Evolutionary conservation across 1,140 invertebrate genomes (phyloP), one percentile per base, ranked within the genome.

Genomic region (Zaprionus africanus): DNA sequence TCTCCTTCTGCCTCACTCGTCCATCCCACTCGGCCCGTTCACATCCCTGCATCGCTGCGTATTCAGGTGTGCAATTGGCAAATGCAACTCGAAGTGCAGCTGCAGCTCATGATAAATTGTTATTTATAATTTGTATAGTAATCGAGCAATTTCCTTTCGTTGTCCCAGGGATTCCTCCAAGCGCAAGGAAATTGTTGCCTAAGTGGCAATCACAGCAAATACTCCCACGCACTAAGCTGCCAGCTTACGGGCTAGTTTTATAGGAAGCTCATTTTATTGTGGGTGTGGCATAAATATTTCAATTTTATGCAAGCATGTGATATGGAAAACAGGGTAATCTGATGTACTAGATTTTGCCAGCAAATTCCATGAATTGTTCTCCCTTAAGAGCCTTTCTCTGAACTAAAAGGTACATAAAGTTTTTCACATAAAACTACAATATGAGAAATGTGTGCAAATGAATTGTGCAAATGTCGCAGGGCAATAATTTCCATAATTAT

Each of bases 101-200:
- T 74, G 65, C 43, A 70, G 34, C 62, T 78, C 84, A 76, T 84
- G 81, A 87, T 87, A 87, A 88, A 87, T 87, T 71, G 84, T 88
- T 88, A 87, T 84, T 88, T 87, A 87, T 87, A 88, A 87, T 88
- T 87, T 87, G 70, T 84, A 81, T 84, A 81, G 78, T 84, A 84
- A 84, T 69, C 78, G 84, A 66, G 67, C 24, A 65, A 78, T 66
- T 73, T 59, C 43, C 51, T 72, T 65, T 49, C 31, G 17, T 58
- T 66, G 38, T 31, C 53, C 26, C 53, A 58, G 22, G 36, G 24
- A 63, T 56, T 81, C 58, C 66, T 36, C 26, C 28, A 66, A 38
- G 43, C 41, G 26, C 38, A 53, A 62, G 46, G 17, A 63, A 68
- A 63, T 76, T 66, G 66, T 70, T 66, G 49, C 34, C 63, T 38